Evolutionary conservation across 2,113 vertebrate genomes (phyloP).

Genomic region (Campylomormyrus numenius): DNA sequence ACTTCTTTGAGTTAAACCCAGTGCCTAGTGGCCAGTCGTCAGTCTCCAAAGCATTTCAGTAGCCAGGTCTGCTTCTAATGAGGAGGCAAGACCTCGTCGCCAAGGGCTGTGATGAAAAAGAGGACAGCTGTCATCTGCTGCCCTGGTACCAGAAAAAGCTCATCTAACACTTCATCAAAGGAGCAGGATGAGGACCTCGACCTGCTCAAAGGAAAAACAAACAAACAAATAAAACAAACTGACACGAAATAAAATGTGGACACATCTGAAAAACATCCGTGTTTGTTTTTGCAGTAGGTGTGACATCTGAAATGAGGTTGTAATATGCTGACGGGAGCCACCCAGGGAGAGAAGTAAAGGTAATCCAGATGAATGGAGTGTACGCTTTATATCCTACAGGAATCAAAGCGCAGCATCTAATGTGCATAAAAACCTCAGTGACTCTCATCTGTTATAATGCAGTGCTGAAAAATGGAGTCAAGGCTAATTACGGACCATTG

Average conservation of each 20-base stretch:
- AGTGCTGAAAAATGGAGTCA: background rate
- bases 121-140: background rate
- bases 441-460: background rate
- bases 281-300: background rate
- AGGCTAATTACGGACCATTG: background rate
- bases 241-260: background rate
- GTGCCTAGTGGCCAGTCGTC: background rate
- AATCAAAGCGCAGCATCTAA: background rate
- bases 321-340: background rate
- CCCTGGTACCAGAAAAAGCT: slow-evolving; percentile 14
- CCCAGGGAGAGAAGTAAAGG: too few species aligned
- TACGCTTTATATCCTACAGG: background rate
- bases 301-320: background rate
- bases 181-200: slow-evolving; percentile 22
- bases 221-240: background rate
- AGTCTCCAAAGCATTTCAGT: background rate
- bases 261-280: background rate
- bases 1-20: background rate
- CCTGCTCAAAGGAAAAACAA: slow-evolving; percentile 23
- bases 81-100: background rate
- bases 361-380: background rate
- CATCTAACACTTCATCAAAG: slow-evolving; percentile 39
- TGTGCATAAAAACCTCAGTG: background rate
- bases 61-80: background rate
- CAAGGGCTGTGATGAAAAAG: background rate